A percentile compares a stretch with the other conserved stretches of the same genome.
Conservation (phyloP, 2,797 vertebrate genomes). For the Pipistrellus pipistrellus region DNA sequence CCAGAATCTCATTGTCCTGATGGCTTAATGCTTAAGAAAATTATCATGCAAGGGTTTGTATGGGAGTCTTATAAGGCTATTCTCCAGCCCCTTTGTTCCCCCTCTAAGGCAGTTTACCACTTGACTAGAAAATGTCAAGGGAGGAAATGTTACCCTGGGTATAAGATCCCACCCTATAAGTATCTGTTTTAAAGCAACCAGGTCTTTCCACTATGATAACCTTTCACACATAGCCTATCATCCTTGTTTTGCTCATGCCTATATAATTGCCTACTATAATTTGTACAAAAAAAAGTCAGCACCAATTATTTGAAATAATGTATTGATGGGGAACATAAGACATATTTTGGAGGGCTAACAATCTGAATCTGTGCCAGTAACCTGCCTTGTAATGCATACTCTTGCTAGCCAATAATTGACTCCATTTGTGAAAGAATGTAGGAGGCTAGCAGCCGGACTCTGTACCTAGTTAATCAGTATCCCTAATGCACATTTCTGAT, state of each 20-base stretch:
- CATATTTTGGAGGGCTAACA: too few species aligned
- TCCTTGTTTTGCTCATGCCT: not conserved
- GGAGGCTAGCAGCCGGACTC: too few species aligned
- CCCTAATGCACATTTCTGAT: too few species aligned
- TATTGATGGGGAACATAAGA: not conserved
- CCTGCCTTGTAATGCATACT: too few species aligned
- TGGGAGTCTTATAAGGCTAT: not conserved
- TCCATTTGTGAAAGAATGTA: too few species aligned
- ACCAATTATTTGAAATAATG: slow-evolving; percentile 72
- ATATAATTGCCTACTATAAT: not conserved
- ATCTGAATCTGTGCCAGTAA: too few species aligned
- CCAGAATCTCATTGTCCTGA: not conserved
- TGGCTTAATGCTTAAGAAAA: not conserved
- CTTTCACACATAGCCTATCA: not conserved
- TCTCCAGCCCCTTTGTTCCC: not conserved
- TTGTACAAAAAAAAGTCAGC: slow-evolving; percentile 78
- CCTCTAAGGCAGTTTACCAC: not conserved
- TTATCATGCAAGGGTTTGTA: not conserved
- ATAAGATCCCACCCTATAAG: not conserved
- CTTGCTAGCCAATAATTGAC: too few species aligned
- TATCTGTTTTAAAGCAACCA: too few species aligned
- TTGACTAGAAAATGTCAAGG: not conserved
- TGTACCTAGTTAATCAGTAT: too few species aligned
- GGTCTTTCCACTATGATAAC: not conserved
- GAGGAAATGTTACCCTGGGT: not conserved